phyloP scores from a whole-genome alignment of 1,140 invertebrate genomes.

The Lepidurus apus region DNA sequence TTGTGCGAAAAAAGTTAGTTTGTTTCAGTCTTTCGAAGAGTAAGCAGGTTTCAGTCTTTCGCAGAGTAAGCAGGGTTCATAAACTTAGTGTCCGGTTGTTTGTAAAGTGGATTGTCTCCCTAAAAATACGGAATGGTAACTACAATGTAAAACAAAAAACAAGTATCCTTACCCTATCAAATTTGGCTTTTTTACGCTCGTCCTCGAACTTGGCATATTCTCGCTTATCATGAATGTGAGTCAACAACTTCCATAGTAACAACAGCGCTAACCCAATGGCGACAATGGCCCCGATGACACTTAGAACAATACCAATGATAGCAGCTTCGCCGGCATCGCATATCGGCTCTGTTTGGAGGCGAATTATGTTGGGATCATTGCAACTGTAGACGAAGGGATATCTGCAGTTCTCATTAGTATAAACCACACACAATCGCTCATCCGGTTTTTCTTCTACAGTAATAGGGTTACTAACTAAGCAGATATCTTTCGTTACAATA shows the following conservation, averaged over 20 bases:
- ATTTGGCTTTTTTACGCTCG: constrained; percentile 28
- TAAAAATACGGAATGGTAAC: not conserved
- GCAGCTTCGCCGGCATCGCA: not conserved
- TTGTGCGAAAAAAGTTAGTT: too few species aligned
- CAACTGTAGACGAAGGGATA: not conserved
- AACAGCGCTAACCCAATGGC: constrained; percentile 26
- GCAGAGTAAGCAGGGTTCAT: constrained; percentile 23
- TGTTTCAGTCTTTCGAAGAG: not conserved
- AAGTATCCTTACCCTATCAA: constrained; percentile 22
- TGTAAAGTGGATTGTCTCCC: constrained; percentile 28
- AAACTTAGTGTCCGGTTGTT: constrained; percentile 5
- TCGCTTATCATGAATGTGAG: constrained; percentile 29
- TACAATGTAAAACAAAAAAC: not conserved
- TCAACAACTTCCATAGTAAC: constrained; percentile 27
- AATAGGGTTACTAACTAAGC: not conserved
- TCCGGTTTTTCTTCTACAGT: not conserved
- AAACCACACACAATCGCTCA: not conserved
- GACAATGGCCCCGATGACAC: constrained; percentile 27
- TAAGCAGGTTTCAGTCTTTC: not conserved
- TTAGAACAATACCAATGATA: not conserved
- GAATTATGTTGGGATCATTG: not conserved
- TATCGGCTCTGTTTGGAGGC: not conserved
- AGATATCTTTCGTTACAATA: not conserved
- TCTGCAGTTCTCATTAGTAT: not conserved
- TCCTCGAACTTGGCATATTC: constrained; percentile 30